Evolutionary conservation across 2,888 invertebrate species (phyloP).

Genomic region (Pseudanteris insignis): DNA sequence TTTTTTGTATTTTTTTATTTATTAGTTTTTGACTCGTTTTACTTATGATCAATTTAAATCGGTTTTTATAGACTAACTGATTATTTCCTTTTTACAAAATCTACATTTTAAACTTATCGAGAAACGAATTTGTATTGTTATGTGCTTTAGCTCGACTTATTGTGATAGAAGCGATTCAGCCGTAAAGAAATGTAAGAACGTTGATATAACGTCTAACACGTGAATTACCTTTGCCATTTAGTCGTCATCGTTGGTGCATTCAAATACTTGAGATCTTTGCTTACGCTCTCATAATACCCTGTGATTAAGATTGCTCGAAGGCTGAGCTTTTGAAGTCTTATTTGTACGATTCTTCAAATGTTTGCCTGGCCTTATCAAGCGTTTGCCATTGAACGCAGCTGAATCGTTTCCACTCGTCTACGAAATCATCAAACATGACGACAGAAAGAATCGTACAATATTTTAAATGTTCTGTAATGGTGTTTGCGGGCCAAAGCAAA

Average conservation of each 20-base stretch:
- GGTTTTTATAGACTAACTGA: too few species aligned
- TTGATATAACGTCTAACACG: constrained; percentile 26
- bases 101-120: too few species aligned
- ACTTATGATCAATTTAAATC: too few species aligned
- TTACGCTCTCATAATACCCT: constrained; percentile 33
- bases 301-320: constrained; percentile 39
- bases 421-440: constrained; percentile 22
- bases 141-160: constrained; percentile 4
- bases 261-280: constrained; percentile 38
- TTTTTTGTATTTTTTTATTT: too few species aligned
- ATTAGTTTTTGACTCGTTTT: too few species aligned
- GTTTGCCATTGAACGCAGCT: constrained; percentile 32
- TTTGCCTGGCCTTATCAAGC: constrained; percentile 38
- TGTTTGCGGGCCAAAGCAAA: constrained; percentile 13
- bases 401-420: constrained; percentile 28
- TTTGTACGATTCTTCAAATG: constrained; percentile 43
- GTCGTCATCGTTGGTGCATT: constrained; percentile 25
- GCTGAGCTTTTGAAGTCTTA: constrained; percentile 37
- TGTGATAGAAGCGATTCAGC: constrained; percentile 2
- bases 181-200: constrained; percentile 14
- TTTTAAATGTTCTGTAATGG: constrained; percentile 30
- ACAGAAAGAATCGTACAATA: constrained; percentile 15
- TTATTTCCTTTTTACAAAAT: too few species aligned
- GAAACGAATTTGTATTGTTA: too few species aligned
- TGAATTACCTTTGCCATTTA: constrained; percentile 31